Base-by-base conservation (phyloP, 2,888 invertebrate species). In the Dioctria rufipes region DNA sequence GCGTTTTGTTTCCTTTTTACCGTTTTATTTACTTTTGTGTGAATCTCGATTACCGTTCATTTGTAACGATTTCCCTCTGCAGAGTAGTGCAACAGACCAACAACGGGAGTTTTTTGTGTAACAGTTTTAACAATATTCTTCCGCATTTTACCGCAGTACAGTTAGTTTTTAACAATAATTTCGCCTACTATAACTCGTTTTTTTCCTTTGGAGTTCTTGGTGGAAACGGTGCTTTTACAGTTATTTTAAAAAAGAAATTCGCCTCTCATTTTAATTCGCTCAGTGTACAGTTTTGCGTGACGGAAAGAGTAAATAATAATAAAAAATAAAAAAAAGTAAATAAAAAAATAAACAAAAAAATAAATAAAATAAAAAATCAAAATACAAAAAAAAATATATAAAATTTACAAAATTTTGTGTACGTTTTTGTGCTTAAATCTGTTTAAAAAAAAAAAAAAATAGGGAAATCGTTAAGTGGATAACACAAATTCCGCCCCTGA, bases 11-110 rank as follows among this genome's bases (percentile, higher is more conserved):
- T 61, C 75, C 61, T 37, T 60, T 60, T 75, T 75, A 75, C 75
- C 75, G 75, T 75, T 75, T 75, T 75, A 75, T 75, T 75, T 75
- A 42, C 43, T 42, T 11, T 43, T 75, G 75, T 60, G 75, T 75
- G 75, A 42, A 60, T 43, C 61, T 75, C 71, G 25, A 58, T 60
- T 75, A 60, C 43, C 60, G 42, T 75, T 71, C 43, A 54, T 71
- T 71, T 71, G n/a, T 51, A 43, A 46, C 67, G 67, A 42, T 43
- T 67, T 67, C 46, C 25, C 43, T 25, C 46, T 67, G 25, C 25
- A 25, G 25, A 25, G 2, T n/a, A 71, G 71, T 71, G 71, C 71
- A 71, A 39, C 71, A 43, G 42, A 25, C 46, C 43, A 58, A 58
- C n/a, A 67, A 67, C 67, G 49, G 46, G 46, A 11, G 13, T 46